A percentile compares a stretch with the other conserved stretches of the same genome.
These are phyloP conservation scores for Tetheella fluctuosa DNA, from an alignment of 2,888 invertebrate genomes.

Conservation along the genomic window DNA sequence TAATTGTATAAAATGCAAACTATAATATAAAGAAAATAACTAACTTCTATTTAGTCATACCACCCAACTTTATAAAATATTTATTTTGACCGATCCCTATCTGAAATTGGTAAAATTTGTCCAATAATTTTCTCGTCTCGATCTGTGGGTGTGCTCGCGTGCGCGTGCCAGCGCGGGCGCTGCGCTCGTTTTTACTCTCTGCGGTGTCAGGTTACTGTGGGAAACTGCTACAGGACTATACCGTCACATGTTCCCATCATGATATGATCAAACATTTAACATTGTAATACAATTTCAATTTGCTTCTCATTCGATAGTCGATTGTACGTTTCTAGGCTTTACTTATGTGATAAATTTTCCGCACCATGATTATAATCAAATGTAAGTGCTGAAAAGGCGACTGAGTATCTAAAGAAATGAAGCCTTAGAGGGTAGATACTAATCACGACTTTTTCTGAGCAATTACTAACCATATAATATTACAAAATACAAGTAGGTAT, in stretches of 20 bases:
- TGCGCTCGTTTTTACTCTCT: neutral
- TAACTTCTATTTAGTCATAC: too few species aligned
- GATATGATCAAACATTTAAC: conserved; percentile 28
- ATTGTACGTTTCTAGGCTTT: neutral
- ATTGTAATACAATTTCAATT: conserved; percentile 25
- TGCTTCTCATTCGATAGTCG: neutral
- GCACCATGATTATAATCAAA: too few species aligned
- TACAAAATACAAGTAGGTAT: too few species aligned
- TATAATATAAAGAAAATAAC: too few species aligned
- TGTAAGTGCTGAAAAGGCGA: too few species aligned
- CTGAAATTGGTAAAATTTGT: neutral
- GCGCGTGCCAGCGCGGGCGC: conserved; percentile 44
- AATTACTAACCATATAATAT: too few species aligned
- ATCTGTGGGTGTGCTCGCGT: conserved; percentile 33
- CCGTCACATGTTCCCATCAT: conserved; percentile 41
- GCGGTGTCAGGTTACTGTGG: conserved; percentile 73
- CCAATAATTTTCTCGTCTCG: conserved; percentile 25
- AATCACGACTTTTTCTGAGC: too few species aligned
- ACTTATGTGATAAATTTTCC: too few species aligned
- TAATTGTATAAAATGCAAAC: too few species aligned
- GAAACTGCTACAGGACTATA: conserved; percentile 59
- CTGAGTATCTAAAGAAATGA: too few species aligned
- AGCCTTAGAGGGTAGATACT: too few species aligned
- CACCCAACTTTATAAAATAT: neutral
- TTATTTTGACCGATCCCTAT: neutral